phyloP scores from a whole-genome alignment of 2,797 vertebrate genomes.

The Pagetopsis macropterus region DNA sequence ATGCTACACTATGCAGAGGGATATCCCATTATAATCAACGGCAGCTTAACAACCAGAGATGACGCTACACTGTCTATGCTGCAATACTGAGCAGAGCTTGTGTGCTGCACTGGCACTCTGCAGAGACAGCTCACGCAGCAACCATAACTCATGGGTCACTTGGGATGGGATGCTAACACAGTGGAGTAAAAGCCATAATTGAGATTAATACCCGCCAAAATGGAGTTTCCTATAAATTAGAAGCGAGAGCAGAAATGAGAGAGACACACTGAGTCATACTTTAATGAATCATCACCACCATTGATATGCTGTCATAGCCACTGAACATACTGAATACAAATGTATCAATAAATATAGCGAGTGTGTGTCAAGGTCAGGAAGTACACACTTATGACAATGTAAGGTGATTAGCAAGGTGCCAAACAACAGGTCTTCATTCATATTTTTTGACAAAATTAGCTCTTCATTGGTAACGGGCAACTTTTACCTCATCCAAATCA shows the following conservation, averaged over 20 bases:
- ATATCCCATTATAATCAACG: conserved; percentile 6
- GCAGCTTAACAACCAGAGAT: conserved; percentile 1
- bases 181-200: conserved; percentile 53
- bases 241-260: conserved; percentile 31
- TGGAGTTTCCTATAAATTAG: conserved; percentile 46
- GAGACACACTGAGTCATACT: conserved; percentile 37
- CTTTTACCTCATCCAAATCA: not conserved
- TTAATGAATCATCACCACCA: conserved; percentile 43
- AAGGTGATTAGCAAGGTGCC: not conserved
- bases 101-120: conserved; percentile 3
- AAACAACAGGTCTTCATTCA: not conserved
- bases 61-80: conserved; percentile 4
- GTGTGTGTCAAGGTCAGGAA: conserved; percentile 15
- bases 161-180: conserved; percentile 52
- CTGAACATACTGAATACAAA: conserved; percentile 27
- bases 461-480: not conserved
- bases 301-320: conserved; percentile 24
- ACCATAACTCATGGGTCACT: conserved; percentile 51
- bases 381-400: not conserved
- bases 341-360: conserved; percentile 13
- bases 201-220: conserved; percentile 58
- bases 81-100: not conserved
- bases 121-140: conserved; percentile 31
- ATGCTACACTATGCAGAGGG: not conserved
- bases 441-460: not conserved